These are phyloP conservation scores for Microtus ochrogaster DNA, from an alignment of 2,113 vertebrate genomes.

Conservation along the genomic window DNA sequence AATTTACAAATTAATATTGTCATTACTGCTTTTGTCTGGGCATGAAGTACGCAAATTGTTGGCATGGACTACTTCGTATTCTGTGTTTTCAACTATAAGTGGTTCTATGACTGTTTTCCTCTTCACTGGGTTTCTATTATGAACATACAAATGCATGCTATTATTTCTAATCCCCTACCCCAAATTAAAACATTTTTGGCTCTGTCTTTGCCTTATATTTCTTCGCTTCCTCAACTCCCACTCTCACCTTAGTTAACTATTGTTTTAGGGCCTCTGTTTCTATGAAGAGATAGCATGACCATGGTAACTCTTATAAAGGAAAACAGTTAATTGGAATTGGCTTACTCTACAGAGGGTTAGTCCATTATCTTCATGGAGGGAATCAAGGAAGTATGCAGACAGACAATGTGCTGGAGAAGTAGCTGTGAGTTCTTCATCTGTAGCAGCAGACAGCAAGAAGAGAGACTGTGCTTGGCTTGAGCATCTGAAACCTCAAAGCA, in stretches of 20 bases:
- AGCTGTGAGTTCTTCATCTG: too few species aligned
- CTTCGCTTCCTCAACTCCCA: neutral
- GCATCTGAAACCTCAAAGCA: too few species aligned
- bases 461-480: too few species aligned
- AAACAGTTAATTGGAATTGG: too few species aligned
- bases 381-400: too few species aligned
- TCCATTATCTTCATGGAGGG: too few species aligned
- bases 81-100: constrained; percentile 30
- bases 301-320: too few species aligned
- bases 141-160: neutral
- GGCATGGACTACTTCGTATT: neutral
- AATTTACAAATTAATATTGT: neutral
- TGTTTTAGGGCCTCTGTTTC: too few species aligned
- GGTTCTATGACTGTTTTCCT: neutral
- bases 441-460: too few species aligned
- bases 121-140: neutral
- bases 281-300: too few species aligned
- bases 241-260: neutral
- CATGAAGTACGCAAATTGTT: neutral
- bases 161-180: neutral
- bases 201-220: neutral
- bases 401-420: too few species aligned
- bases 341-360: too few species aligned
- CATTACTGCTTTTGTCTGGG: constrained; percentile 10
- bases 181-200: neutral